Percentiles rank a stretch among this genome's conserved stretches.
Evolutionary conservation across 35 echinoderm and acorn worm species (phyloP).

Genomic region (Diadema setosum): DNA sequence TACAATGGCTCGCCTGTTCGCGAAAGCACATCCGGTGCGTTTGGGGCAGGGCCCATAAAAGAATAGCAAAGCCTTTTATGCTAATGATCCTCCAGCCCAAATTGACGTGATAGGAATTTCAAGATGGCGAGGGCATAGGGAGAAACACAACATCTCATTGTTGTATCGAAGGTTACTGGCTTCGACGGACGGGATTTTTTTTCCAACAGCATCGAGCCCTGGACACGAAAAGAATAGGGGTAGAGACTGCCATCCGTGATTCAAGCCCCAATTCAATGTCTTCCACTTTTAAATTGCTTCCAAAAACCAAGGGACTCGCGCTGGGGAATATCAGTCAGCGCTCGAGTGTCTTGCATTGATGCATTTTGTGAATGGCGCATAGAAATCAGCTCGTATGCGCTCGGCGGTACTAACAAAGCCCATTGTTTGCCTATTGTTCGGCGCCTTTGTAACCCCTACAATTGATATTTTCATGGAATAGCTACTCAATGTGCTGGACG

Average conservation of each 20-base stretch:
- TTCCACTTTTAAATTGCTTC: neutral
- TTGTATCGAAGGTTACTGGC: neutral
- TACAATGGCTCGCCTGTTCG: no score
- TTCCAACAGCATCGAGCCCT: no score
- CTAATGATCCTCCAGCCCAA: neutral
- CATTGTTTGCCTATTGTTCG: neutral
- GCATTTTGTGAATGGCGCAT: slow-evolving; percentile 10
- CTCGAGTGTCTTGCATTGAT: neutral
- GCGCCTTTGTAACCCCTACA: neutral
- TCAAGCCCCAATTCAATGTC: neutral
- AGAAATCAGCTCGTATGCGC: neutral
- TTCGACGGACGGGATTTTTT: neutral
- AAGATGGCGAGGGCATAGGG: neutral
- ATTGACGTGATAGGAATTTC: neutral
- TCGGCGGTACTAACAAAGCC: neutral
- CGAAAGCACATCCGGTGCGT: no score
- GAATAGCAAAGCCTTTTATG: neutral
- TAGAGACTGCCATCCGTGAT: neutral
- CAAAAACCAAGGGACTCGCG: neutral
- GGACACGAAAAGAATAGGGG: neutral
- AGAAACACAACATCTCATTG: neutral
- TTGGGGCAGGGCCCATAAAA: neutral
- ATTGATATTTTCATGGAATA: neutral
- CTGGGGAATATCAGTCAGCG: neutral
- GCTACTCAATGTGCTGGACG: neutral